Percentiles rank a stretch among this genome's conserved stretches.
Conservation (phyloP, 2,797 vertebrate species). For the Leucoraja ocellata region DNA sequence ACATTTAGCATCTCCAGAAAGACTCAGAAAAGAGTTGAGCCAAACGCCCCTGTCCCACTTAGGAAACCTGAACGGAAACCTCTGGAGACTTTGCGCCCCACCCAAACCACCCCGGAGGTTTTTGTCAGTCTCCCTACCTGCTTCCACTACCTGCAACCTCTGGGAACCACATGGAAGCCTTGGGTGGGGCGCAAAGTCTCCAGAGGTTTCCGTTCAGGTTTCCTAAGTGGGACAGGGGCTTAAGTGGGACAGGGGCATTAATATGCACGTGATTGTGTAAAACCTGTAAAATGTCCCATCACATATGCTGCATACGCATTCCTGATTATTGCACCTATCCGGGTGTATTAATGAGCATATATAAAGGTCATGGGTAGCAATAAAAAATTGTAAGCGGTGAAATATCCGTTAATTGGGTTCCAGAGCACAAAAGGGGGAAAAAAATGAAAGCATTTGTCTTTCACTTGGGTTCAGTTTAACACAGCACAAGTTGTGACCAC, state of each 20-base stretch:
- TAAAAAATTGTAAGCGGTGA: background rate
- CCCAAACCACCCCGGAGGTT: no score
- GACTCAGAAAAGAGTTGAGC: background rate
- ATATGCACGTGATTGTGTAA: background rate
- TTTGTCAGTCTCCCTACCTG: no score
- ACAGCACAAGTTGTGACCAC: constrained; percentile 17
- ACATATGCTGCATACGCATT: background rate
- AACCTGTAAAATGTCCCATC: background rate
- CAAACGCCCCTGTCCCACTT: no score
- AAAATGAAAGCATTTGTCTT: constrained; percentile 13
- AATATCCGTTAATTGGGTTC: constrained; percentile 20
- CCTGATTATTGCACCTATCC: background rate
- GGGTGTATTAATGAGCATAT: constrained; percentile 10
- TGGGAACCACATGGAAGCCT: no score
- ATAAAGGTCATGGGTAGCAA: constrained; percentile 20
- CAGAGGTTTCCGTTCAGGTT: no score
- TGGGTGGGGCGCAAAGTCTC: no score
- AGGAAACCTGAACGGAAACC: no score
- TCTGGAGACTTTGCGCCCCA: no score
- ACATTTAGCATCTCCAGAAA: no score
- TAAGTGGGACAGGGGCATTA: background rate
- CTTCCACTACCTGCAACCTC: no score
- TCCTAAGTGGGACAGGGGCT: no score
- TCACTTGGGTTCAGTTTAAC: constrained; percentile 4
- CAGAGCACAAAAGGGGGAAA: constrained; percentile 10